Evolutionary conservation across 2,113 vertebrate genomes (phyloP), one percentile per base, ranked within the genome.

Genomic region (Pygoscelis antarcticus): DNA sequence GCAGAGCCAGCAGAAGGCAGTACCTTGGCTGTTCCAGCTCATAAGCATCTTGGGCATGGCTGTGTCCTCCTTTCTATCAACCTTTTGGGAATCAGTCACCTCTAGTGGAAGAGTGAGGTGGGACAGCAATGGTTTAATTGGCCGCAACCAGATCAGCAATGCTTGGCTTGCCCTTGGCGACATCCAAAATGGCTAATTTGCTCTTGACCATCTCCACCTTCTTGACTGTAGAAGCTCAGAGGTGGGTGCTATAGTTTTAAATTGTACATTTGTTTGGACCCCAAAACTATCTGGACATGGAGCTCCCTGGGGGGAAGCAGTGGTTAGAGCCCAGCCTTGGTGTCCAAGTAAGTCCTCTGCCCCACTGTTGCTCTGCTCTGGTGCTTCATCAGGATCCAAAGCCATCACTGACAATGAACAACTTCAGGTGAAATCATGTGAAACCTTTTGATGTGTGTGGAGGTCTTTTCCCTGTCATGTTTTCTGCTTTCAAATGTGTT

Each of bases 1-100:
- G 83, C 79, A 85, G 82, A 87, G 16, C 34, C 72, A 70, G 69
- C 32, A 60, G 69, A 74, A 91, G 49, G 88, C 64, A 44, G 65
- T 49, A 23, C 42, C 52, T 79, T 18, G 9, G 9, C 51, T 78
- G 25, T 61, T 92, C 34, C 30, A 34, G 58, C 40, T 62, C 2
- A 0, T 29, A 29, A 85, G 19, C 3, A 1, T 44, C 25, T 42
- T 65, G 40, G 57, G 42, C 38, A 26, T 51, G 62, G 38, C 71
- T 58, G 5, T 27, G 7, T 64, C 44, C 40, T 85, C 30, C 36
- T n/a, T 49, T 66, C 46, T 75, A 7, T 17, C 20, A 27, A 44
- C 10, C 26, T 80, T 75, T 69, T 83, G 47, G 61, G 77, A 72
- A 38, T 69, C 19, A 1, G 6, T 77, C 21, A 2, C 7, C 3